Evolutionary conservation across 1,140 invertebrate species (phyloP), one percentile per base, ranked within the genome.

Genomic region (Calliphora vicina): DNA sequence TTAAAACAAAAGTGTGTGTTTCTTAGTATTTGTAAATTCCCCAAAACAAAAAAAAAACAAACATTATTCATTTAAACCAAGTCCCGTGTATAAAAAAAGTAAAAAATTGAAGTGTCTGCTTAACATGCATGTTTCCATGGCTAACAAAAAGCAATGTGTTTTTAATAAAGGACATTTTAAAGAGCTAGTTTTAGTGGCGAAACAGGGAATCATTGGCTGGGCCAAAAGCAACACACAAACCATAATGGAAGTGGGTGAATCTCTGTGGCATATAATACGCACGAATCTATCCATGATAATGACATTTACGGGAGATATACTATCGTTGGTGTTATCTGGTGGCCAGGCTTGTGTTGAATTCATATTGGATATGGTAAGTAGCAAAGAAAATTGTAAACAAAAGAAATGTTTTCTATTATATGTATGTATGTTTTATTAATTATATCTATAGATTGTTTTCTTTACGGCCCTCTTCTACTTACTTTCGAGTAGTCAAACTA

Each of bases 381-480:
- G 1, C 13, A 43, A 35, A 80, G 10, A 45, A 23, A 5, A 45
- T 1, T 20, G n/a, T n/a, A n/a, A n/a, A n/a, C n/a, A n/a, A n/a
- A n/a, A n/a, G n/a, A n/a, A n/a, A n/a, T 42, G 12, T 43, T 2
- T 72, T 27, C 3, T 82, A 17, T 29, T 17, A 26, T 42, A 29
- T 10, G 10, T 13, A 27, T 82, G 12, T 27, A 5, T 15, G 9
- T 82, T 81, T 12, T 73, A 25, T 74, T 20, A 2, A 86, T 67
- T 15, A 1, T 50, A 43, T 50, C 45, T 86, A 85, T 87, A 98
- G 97, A 94, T 99, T 84, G 96, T 99, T 0, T 99, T 99, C 92
- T 94, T 99, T 86, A 99, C 98, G 2, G 97, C 97, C 0, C 91
- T 99, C 5, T 99, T 99, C 91, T 99, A 99, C 90, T 92, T 99